phyloP scores from a whole-genome alignment of 2,888 invertebrate species.

The Amphimallon solstitiale region DNA sequence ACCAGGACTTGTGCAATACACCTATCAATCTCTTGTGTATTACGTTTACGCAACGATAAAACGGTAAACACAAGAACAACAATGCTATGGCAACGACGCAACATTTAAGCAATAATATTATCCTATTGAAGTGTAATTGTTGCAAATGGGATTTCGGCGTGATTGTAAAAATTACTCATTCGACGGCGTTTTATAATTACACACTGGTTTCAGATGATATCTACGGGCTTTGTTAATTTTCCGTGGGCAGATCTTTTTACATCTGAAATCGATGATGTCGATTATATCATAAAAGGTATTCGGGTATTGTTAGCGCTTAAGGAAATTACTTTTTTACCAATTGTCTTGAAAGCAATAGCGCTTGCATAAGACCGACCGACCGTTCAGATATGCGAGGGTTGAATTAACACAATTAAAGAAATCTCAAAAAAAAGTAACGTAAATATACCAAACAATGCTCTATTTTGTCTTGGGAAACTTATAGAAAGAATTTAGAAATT shows the following conservation, averaged over 20 bases:
- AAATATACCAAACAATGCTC: too few species aligned
- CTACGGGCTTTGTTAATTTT: constrained; percentile 16
- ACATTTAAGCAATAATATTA: constrained; percentile 23
- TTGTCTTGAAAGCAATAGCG: background rate
- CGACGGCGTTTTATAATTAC: constrained; percentile 21
- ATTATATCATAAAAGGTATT: background rate
- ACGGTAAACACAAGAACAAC: constrained; percentile 1
- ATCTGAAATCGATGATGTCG: constrained; percentile 14
- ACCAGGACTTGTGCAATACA: constrained; percentile 1
- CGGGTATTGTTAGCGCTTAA: constrained; percentile 19
- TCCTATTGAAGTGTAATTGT: constrained; percentile 29
- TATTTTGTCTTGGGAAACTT: too few species aligned
- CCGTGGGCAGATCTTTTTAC: constrained; percentile 18
- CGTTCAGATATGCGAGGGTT: background rate
- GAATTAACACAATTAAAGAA: background rate
- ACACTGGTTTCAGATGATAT: constrained; percentile 9
- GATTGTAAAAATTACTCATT: constrained; percentile 28
- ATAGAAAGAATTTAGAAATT: too few species aligned
- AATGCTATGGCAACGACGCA: constrained; percentile 14
- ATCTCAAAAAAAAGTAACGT: background rate
- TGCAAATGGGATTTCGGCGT: constrained; percentile 31
- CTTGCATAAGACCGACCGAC: background rate
- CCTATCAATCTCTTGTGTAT: constrained; percentile 23
- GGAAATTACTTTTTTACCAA: constrained; percentile 14
- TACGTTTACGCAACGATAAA: constrained; percentile 17